A percentile compares a stretch with the other conserved stretches of the same genome.
Conservation (phyloP, 2,113 vertebrate species). For the Pseudopodoces humilis region DNA sequence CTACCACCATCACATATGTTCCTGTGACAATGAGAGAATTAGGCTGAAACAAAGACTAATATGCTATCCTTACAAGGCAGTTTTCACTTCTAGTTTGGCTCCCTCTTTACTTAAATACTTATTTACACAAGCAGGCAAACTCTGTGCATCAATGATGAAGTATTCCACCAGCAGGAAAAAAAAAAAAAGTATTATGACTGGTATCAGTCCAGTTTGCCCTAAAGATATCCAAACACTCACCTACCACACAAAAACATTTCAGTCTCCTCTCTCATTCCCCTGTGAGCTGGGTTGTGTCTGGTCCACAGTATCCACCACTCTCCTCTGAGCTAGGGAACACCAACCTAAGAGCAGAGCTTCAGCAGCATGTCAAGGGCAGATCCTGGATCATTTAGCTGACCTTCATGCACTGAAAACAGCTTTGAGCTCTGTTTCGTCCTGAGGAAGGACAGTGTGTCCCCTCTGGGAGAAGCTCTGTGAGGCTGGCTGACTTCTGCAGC, state of each 20-base stretch:
- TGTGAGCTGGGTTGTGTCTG: neutral
- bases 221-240: neutral
- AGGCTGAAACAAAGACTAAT: slow-evolving; percentile 38
- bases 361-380: neutral
- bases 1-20: slow-evolving; percentile 56
- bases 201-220: neutral
- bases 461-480: neutral
- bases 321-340: neutral
- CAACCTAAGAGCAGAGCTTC: neutral
- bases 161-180: neutral
- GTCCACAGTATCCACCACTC: neutral
- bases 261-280: neutral
- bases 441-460: neutral
- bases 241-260: neutral
- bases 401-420: neutral
- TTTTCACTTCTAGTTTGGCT: slow-evolving; percentile 26
- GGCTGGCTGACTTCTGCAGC: neutral
- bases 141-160: neutral
- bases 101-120: neutral
- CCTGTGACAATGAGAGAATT: slow-evolving; percentile 40
- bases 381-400: neutral
- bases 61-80: neutral
- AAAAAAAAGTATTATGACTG: neutral
- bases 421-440: neutral
- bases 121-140: neutral